Percentiles rank a stretch among this genome's conserved stretches.
Conservation (phyloP, 92 coral and sea anemone species). For the Pocillopora grandis region DNA sequence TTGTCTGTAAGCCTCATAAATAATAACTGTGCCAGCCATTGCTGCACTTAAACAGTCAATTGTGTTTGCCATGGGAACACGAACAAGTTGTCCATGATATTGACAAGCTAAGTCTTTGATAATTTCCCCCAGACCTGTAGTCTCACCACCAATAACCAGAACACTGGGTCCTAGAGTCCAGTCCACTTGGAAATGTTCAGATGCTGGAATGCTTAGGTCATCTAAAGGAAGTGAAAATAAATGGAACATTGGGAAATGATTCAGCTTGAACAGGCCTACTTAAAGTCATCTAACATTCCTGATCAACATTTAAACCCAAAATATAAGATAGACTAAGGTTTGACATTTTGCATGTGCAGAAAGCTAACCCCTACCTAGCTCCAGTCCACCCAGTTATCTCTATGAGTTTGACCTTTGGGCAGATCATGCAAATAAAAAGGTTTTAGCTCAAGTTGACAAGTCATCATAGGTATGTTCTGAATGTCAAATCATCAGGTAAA, state of each 20-base stretch:
- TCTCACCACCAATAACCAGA: conserved; percentile 74
- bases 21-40: conserved; percentile 65
- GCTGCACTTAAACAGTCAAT: conserved; percentile 84
- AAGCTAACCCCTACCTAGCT: too few relatives aligned
- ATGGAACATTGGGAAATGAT: not conserved
- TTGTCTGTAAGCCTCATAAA: conserved; percentile 79
- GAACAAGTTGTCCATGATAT: conserved; percentile 42
- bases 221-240: not conserved
- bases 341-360: too few relatives aligned
- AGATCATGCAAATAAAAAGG: too few relatives aligned
- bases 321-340: too few relatives aligned
- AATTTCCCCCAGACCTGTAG: conserved; percentile 70
- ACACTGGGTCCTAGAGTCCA: conserved; percentile 77
- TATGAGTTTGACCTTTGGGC: too few relatives aligned
- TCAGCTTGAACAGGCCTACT: not conserved
- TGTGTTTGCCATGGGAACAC: conserved; percentile 65
- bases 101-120: conserved; percentile 41
- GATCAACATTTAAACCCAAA: too few relatives aligned
- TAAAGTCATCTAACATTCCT: not conserved
- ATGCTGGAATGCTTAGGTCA: conserved; percentile 3
- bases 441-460: too few relatives aligned
- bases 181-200: conserved; percentile 56
- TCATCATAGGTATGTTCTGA: too few relatives aligned
- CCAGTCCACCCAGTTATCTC: too few relatives aligned
- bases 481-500: too few relatives aligned